Evolutionary conservation across 2,113 vertebrate species (phyloP).

Genomic region (Myotis davidii): DNA sequence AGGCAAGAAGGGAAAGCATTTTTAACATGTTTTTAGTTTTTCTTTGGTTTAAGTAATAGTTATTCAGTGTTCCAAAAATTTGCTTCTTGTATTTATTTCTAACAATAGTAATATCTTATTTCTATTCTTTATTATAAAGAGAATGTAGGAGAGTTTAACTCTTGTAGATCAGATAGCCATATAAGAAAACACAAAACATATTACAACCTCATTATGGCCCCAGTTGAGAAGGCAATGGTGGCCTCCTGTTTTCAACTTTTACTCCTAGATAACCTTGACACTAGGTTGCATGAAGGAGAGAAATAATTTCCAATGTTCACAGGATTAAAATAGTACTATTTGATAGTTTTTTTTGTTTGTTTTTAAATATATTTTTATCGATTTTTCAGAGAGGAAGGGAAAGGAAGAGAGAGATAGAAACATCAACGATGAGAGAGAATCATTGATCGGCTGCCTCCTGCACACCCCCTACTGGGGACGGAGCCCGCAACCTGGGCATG

Average conservation of each 20-base stretch:
- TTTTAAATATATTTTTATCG: too few species aligned
- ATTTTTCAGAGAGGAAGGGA: too few species aligned
- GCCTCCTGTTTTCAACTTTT: background rate
- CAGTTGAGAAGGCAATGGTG: background rate
- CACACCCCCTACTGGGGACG: too few species aligned
- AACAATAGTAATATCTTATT: constrained; percentile 10
- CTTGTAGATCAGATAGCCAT: background rate
- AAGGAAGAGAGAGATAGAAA: too few species aligned
- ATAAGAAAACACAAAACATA: background rate
- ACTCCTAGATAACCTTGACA: constrained; percentile 2
- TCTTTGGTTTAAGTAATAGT: background rate
- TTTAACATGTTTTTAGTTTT: background rate
- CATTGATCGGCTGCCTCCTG: too few species aligned
- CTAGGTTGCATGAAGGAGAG: background rate
- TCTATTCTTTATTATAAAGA: background rate
- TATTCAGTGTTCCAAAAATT: background rate
- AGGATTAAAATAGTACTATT: background rate
- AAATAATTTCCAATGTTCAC: background rate
- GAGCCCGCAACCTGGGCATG: too few species aligned
- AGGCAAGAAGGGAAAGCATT: background rate
- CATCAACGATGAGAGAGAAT: too few species aligned
- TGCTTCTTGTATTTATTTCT: background rate
- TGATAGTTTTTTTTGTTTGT: background rate
- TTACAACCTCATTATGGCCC: background rate
- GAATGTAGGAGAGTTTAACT: background rate